These are phyloP conservation scores for Muricea muricata DNA, from an alignment of 92 coral and sea anemone genomes.

Conservation along the genomic window DNA sequence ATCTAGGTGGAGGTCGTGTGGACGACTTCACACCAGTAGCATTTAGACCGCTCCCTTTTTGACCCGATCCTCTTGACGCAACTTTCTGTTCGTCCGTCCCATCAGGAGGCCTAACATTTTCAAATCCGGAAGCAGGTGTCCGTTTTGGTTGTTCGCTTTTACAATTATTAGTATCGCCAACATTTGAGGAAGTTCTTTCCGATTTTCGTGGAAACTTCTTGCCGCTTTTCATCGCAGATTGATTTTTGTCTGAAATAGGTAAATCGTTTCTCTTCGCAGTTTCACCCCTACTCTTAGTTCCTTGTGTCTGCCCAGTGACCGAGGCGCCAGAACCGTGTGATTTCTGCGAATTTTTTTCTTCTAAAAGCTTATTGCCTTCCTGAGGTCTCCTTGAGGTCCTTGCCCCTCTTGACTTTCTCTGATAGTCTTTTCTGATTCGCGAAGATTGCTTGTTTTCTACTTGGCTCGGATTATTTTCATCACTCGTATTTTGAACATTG, in stretches of 20 bases:
- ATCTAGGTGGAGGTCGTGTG: constrained; percentile 58
- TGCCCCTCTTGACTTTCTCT: too few species aligned
- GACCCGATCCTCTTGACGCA: not conserved
- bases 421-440: not conserved
- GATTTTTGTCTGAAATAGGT: not conserved
- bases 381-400: not conserved
- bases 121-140: constrained; percentile 78
- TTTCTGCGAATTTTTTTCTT: not conserved
- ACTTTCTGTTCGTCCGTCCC: too few species aligned
- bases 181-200: not conserved
- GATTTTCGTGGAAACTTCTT: not conserved
- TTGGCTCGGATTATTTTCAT: not conserved
- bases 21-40: not conserved
- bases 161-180: not conserved
- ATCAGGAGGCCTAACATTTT: constrained; percentile 15
- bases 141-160: not conserved
- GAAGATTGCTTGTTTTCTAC: not conserved
- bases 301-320: too few species aligned
- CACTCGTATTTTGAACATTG: not conserved
- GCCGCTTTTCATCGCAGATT: not conserved
- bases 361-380: not conserved
- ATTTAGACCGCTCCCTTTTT: not conserved
- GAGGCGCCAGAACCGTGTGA: not conserved
- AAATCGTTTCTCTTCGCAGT: not conserved
- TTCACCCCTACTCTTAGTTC: too few species aligned